Conservation (phyloP, 2,113 vertebrate genomes). For the Tonatia bakeri region DNA sequence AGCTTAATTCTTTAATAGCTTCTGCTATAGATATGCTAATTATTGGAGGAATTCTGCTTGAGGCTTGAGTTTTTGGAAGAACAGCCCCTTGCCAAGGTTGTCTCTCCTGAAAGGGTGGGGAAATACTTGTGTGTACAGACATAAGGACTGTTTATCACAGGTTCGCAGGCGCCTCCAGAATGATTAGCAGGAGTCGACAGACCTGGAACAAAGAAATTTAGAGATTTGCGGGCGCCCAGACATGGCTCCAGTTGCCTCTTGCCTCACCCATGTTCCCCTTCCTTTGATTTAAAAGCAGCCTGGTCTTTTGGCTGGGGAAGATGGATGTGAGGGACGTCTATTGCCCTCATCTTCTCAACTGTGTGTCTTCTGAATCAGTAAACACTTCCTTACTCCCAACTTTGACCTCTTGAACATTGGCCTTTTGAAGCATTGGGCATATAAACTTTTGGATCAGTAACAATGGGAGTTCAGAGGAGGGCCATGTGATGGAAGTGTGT, state of each 20-base stretch:
- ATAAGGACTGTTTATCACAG: background rate
- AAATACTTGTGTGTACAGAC: background rate
- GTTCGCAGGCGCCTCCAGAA: background rate
- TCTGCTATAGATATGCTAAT: background rate
- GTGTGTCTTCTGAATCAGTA: background rate
- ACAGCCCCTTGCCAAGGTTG: background rate
- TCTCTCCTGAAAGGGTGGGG: background rate
- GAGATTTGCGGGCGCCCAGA: background rate
- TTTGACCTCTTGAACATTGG: background rate
- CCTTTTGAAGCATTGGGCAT: background rate
- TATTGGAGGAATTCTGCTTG: background rate
- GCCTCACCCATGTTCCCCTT: background rate
- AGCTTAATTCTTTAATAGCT: background rate
- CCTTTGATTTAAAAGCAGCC: background rate
- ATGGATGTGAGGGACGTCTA: background rate
- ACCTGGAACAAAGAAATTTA: background rate
- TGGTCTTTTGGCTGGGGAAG: background rate
- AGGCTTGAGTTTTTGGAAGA: background rate
- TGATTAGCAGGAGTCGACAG: background rate
- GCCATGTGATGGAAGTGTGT: too few species aligned
- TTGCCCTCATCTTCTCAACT: background rate
- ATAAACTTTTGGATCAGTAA: background rate
- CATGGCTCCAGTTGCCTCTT: background rate
- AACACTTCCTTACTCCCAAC: background rate
- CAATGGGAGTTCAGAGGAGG: background rate